Conservation (phyloP, 1,140 invertebrate species). For the Drosophila aff. region DNA sequence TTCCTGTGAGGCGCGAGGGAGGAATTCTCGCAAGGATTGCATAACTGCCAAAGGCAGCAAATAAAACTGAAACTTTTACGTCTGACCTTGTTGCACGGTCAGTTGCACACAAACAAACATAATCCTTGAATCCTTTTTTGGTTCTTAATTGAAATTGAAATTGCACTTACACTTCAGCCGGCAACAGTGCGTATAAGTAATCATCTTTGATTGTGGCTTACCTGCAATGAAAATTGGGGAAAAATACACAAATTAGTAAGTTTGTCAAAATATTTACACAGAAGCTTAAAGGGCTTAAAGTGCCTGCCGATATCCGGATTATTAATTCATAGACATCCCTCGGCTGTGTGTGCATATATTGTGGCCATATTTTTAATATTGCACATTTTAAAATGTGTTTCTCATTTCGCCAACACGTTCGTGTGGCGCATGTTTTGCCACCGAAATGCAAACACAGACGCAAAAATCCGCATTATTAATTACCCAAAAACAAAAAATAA, state of each 20-base stretch:
- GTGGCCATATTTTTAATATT: constrained; percentile 28
- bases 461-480: constrained; percentile 42
- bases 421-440: constrained; percentile 25
- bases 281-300: constrained; percentile 15
- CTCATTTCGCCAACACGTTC: constrained; percentile 33
- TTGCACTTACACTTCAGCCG: constrained; percentile 60
- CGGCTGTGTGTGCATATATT: not conserved
- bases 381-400: constrained; percentile 38
- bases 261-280: constrained; percentile 4
- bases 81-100: constrained; percentile 67
- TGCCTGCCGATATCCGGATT: constrained; percentile 6
- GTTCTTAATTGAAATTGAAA: constrained; percentile 58
- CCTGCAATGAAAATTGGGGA: constrained; percentile 43
- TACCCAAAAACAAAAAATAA: constrained; percentile 7
- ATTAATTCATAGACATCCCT: constrained; percentile 44
- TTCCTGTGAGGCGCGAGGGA: constrained; percentile 29
- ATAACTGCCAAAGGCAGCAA: constrained; percentile 48
- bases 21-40: constrained; percentile 45
- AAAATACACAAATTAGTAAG: constrained; percentile 10
- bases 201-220: constrained; percentile 52
- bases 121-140: constrained; percentile 24
- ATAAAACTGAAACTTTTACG: constrained; percentile 53
- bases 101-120: constrained; percentile 48
- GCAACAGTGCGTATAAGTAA: constrained; percentile 29
- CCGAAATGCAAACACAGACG: constrained; percentile 30